phyloP scores from a whole-genome alignment of 1,140 invertebrate genomes.

The Melipona quadrifasciata region DNA sequence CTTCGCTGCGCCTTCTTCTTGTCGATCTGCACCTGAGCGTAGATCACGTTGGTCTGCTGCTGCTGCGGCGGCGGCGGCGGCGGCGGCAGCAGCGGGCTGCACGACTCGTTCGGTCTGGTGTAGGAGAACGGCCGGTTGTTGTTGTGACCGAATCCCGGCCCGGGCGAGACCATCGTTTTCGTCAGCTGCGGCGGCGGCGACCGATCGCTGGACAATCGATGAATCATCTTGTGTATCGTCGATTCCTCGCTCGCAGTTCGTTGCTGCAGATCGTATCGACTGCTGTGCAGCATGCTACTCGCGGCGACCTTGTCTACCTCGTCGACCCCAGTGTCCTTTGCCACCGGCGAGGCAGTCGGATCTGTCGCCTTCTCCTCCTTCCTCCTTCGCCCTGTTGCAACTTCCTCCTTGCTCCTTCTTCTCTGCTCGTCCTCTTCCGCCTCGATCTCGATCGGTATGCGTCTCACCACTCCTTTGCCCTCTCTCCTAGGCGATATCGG shows the following conservation, averaged over 20 bases:
- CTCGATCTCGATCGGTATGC: conserved; percentile 46
- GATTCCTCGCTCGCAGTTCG: conserved; percentile 67
- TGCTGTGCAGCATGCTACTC: conserved; percentile 76
- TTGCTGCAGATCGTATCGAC: conserved; percentile 73
- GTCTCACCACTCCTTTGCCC: conserved; percentile 49
- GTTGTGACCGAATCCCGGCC: conserved; percentile 85
- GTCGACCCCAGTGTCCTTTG: conserved; percentile 50
- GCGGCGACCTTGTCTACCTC: conserved; percentile 70
- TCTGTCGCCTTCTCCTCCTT: conserved; percentile 6
- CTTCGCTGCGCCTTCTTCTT: conserved; percentile 82
- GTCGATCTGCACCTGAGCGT: conserved; percentile 88
- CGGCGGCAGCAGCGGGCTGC: conserved; percentile 54
- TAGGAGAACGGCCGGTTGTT: conserved; percentile 90
- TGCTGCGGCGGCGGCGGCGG: conserved; percentile 55
- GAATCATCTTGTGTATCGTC: conserved; percentile 79
- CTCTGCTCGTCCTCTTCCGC: conserved; percentile 44
- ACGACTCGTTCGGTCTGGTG: conserved; percentile 82
- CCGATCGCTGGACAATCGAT: conserved; percentile 75
- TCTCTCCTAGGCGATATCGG: conserved; percentile 44
- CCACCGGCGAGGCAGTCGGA: conserved; percentile 37
- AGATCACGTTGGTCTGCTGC: conserved; percentile 84
- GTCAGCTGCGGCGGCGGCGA: conserved; percentile 85
- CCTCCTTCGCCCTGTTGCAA: neutral
- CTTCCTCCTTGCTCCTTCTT: conserved; percentile 10
- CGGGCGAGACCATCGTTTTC: conserved; percentile 83